These are phyloP conservation scores for Thymelicus lineola DNA, from an alignment of 2,888 invertebrate species.

Conservation along the genomic window DNA sequence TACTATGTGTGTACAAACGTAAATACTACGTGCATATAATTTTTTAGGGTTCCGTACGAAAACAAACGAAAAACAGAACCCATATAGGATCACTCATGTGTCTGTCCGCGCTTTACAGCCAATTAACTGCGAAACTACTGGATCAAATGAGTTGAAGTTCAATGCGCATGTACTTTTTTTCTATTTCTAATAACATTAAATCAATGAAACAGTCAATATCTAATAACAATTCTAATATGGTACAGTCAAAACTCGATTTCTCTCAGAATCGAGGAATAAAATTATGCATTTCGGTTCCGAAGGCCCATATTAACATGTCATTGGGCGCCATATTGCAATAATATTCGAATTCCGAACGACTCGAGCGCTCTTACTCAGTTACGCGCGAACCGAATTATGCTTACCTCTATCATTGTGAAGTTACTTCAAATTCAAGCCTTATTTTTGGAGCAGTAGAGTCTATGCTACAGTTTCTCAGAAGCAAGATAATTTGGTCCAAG, in stretches of 20 bases:
- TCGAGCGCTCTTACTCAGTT: constrained; percentile 51
- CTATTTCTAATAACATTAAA: constrained; percentile 18
- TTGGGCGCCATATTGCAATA: constrained; percentile 78
- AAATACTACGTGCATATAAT: no score
- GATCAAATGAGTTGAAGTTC: no score
- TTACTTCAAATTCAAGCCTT: constrained; percentile 49
- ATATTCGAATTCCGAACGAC: constrained; percentile 73
- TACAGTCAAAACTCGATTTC: constrained; percentile 35
- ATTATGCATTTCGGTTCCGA: constrained; percentile 78
- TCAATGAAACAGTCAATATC: constrained; percentile 32
- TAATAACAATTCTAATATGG: constrained; percentile 50
- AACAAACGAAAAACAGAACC: no score
- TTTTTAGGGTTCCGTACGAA: no score
- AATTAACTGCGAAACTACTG: no score
- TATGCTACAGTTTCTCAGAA: constrained; percentile 7
- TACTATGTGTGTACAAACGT: no score
- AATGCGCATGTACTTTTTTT: no score
- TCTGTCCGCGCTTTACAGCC: no score
- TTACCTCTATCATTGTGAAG: constrained; percentile 26
- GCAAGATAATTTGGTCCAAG: constrained; percentile 41
- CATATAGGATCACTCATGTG: no score
- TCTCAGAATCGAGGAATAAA: constrained; percentile 55
- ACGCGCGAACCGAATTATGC: constrained; percentile 24
- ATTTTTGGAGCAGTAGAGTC: constrained; percentile 36
- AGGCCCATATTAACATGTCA: constrained; percentile 81